Conservation (phyloP, 2,113 vertebrate species). For the Shinisaurus crocodilurus region DNA sequence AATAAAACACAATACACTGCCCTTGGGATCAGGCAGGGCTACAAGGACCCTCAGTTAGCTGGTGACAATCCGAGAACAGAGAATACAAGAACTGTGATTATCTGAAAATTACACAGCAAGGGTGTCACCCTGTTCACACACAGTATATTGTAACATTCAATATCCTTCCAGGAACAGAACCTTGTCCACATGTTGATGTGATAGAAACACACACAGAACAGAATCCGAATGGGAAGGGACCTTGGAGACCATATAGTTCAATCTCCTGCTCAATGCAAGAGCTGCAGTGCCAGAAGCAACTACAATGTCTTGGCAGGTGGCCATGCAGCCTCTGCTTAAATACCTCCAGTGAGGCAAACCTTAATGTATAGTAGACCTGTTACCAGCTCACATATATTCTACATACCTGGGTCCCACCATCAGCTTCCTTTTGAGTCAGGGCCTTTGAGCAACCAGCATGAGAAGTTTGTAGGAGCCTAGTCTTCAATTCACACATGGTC, state of each 20-base stretch:
- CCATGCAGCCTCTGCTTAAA: background rate
- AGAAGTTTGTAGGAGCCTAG: fast-evolving
- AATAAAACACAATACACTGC: background rate
- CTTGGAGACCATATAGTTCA: background rate
- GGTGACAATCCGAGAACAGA: background rate
- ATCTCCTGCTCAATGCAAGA: background rate
- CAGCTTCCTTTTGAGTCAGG: background rate
- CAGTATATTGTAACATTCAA: background rate
- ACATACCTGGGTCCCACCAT: background rate
- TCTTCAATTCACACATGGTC: fast-evolving
- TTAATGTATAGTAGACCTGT: fast-evolving
- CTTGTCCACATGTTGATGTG: fast-evolving
- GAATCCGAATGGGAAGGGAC: background rate
- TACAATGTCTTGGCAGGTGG: background rate
- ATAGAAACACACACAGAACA: fast-evolving
- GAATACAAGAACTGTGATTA: background rate
- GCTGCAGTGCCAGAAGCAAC: background rate
- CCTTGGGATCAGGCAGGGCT: background rate
- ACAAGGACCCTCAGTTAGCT: background rate
- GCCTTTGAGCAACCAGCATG: fast-evolving
- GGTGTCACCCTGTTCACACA: background rate
- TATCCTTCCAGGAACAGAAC: background rate
- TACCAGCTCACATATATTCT: fast-evolving
- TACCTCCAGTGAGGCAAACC: background rate
- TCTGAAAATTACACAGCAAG: background rate